A percentile compares a stretch with the other conserved stretches of the same genome.
Conservation (phyloP, 1,140 invertebrate species). For the Panagrolaimus sp. region DNA sequence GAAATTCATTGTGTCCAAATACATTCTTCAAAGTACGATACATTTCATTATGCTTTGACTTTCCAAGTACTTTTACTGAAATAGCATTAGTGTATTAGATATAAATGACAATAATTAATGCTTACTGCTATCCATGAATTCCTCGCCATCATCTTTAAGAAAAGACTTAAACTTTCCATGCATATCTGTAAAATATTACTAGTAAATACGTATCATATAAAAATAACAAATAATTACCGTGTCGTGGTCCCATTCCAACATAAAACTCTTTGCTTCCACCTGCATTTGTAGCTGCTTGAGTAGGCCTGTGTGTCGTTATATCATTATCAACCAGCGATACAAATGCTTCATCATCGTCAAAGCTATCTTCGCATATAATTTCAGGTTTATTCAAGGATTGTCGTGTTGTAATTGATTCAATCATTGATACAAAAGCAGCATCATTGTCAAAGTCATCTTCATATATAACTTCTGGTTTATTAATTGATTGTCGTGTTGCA, state of each 20-base stretch:
- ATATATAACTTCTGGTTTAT: too few species aligned
- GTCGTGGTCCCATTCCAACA: neutral
- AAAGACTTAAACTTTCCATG: slow-evolving; percentile 2
- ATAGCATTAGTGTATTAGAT: too few species aligned
- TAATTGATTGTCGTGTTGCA: too few species aligned
- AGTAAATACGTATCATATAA: too few species aligned
- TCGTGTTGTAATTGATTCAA: neutral
- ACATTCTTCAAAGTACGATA: slow-evolving; percentile 66
- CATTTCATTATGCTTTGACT: too few species aligned
- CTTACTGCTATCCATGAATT: slow-evolving; percentile 13
- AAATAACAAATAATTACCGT: neutral
- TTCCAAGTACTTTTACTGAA: too few species aligned
- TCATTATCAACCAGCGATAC: neutral
- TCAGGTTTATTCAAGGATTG: neutral
- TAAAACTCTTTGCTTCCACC: too few species aligned
- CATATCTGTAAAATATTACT: slow-evolving; percentile 1
- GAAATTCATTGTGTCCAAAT: slow-evolving; percentile 80
- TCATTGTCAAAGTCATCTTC: too few species aligned
- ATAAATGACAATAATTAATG: too few species aligned
- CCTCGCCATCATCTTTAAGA: slow-evolving; percentile 12
- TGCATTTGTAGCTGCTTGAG: too few species aligned
- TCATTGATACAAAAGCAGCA: too few species aligned
- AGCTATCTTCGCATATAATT: neutral
- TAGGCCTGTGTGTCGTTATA: neutral
- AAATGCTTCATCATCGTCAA: neutral